These are phyloP conservation scores for Enteromius trimaculatus DNA, from an alignment of 2,797 vertebrate species.

Conservation along the genomic window DNA sequence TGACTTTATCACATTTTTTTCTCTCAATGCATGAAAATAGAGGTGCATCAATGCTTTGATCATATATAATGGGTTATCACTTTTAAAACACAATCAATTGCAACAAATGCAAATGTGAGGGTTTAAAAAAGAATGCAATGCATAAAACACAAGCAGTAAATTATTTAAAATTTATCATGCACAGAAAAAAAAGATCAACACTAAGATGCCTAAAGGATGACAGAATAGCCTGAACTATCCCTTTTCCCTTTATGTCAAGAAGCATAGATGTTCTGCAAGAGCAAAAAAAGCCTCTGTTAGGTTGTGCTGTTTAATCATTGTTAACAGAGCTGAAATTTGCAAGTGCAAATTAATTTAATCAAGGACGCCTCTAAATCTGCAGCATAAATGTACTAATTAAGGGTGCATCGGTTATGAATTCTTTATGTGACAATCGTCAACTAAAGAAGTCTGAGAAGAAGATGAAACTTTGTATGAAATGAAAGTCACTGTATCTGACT, in stretches of 20 bases:
- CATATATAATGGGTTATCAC: neutral
- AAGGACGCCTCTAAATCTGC: conserved; percentile 40
- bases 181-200: neutral
- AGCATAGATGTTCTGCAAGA: conserved; percentile 19
- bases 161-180: neutral
- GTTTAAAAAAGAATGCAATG: neutral
- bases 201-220: neutral
- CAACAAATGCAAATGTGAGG: neutral
- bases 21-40: neutral
- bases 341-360: conserved; percentile 51
- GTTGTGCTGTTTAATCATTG: conserved; percentile 45
- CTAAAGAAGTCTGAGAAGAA: conserved; percentile 21
- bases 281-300: conserved; percentile 34
- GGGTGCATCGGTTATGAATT: conserved; percentile 37
- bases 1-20: neutral
- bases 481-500: conserved; percentile 10
- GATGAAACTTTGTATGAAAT: neutral
- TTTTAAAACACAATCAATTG: neutral
- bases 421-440: conserved; percentile 35
- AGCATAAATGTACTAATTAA: conserved; percentile 41
- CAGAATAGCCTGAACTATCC: neutral
- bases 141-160: neutral
- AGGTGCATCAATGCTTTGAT: neutral
- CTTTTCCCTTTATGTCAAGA: conserved; percentile 17
- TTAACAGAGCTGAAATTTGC: conserved; percentile 47